Evolutionary conservation across 2,888 invertebrate genomes (phyloP), one percentile per base, ranked within the genome.

Genomic region (Mesochorus sp.): DNA sequence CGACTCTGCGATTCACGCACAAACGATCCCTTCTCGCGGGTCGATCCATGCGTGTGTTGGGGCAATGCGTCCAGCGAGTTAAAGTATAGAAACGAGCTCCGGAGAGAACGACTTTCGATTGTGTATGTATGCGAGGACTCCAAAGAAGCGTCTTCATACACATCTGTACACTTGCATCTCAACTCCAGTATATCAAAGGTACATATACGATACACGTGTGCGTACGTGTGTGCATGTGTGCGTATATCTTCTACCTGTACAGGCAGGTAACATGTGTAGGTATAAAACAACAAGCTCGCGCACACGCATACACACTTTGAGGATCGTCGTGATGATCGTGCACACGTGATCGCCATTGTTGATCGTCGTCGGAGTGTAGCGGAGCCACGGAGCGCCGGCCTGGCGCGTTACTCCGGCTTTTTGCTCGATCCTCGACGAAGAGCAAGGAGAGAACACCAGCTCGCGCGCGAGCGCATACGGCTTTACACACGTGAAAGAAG

Each of bases 281-380:
- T 24, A 70, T 51, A 55, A 49, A 49, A 55, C 62, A 74, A 64
- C 77, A n/a, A n/a, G n/a, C n/a, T n/a, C n/a, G n/a, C n/a, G n/a
- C n/a, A 75, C 39, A 57, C 67, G 12, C 72, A 19, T 59, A 78
- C 72, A 57, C 14, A 14, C 51, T 14, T 26, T 53, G 31, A 55
- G 17, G 3, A 34, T 3, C 26, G 17, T 12, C 47, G 55, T 37
- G 55, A 57, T 70, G 59, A 59, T 51, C 39, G 80, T 62, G 80
- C 80, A 84, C 86, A 85, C 88, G 88, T 87, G 87, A 87, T 82
- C 84, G 83, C 85, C 88, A 88, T 88, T 87, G 88, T 87, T 82
- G 85, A 88, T 87, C 81, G 81, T 62, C 61, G 64, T 28, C 49
- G 31, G 31, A 66, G 47, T 64, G 73, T 71, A 61, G 39, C 73